Evolutionary conservation across 1,140 invertebrate genomes (phyloP).

Genomic region (Drepana arcuata): DNA sequence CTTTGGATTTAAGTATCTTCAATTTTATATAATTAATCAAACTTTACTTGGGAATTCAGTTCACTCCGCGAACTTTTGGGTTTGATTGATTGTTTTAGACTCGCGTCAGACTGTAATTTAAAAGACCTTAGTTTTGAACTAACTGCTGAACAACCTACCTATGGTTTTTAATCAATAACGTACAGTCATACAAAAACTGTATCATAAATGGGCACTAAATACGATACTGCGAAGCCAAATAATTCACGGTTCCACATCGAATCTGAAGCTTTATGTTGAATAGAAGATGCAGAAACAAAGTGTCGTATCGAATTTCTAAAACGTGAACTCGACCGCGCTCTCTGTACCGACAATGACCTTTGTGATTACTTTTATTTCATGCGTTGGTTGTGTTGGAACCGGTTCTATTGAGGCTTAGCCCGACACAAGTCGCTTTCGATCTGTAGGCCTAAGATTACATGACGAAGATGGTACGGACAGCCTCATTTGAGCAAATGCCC

Average conservation of each 20-base stretch:
- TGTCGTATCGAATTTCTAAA: too few relatives aligned
- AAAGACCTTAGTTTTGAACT: too few relatives aligned
- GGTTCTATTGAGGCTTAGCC: slow-evolving; percentile 24
- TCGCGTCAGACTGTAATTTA: too few relatives aligned
- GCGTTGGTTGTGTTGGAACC: slow-evolving; percentile 48
- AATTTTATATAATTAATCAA: too few relatives aligned
- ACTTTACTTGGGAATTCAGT: too few relatives aligned
- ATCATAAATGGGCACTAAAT: background rate
- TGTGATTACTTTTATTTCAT: slow-evolving; percentile 47
- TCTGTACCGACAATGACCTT: slow-evolving; percentile 53
- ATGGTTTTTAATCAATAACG: background rate
- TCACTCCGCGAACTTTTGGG: too few relatives aligned
- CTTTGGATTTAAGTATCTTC: too few relatives aligned
- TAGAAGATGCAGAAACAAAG: too few relatives aligned
- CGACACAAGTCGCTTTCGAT: too few relatives aligned
- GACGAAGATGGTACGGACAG: background rate
- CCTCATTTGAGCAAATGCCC: background rate
- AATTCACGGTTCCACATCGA: background rate
- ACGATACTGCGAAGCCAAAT: background rate
- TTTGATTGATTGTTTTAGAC: too few relatives aligned
- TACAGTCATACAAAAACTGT: background rate
- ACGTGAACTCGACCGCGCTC: too few relatives aligned
- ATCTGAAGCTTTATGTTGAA: background rate
- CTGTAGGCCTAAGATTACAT: background rate
- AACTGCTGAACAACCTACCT: too few relatives aligned